Evolutionary conservation across 1,140 invertebrate species (phyloP), one percentile per base, ranked within the genome.

Genomic region (Drosophila parabipectinata): DNA sequence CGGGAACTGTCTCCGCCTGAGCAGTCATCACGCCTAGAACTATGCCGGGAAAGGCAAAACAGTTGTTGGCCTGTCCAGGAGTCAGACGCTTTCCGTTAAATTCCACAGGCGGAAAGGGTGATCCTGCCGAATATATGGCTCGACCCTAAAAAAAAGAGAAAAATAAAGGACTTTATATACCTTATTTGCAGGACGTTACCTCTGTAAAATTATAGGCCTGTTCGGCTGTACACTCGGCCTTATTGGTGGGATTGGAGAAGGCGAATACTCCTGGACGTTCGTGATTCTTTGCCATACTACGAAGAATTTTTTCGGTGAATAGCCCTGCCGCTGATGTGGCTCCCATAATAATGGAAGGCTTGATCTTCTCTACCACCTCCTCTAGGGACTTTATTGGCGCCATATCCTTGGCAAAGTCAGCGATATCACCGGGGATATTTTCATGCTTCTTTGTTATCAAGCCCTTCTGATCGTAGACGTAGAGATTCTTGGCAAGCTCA

Each of bases 11-110:
- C 59, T 94, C 93, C 78, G 98, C 95, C 32, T 96, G 95, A 18
- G 95, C 94, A 72, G 94, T 94, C 57, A 99, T 95, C 12, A 95
- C 95, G 47, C 95, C 98, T 14, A 99, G 93, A 5, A 96, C 97
- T n/a, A 99, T 94, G 12, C 98, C 98, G 10, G 98, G 98, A 94
- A 99, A 99, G 74, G 98, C 98, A 91, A 99, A 99, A 0, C 98
- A 95, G 92, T 99, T 99, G 92, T 99, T 99, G 60, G 97, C 97
- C 92, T 99, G 98, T 0, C 98, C 98, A 1, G 98, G 97, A 76
- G 95, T 90, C 76, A 94, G 95, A 1, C 94, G 95, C 78, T 97
- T 95, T 0, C 96, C 97, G 50, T 97, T 95, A 28, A 94, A 93
- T 12, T 93, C 95, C 14, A 98, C 96, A 0, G 97, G 95, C 24